Base-by-base conservation (phyloP, 1,140 invertebrate species). In the Batillaria attramentaria region DNA sequence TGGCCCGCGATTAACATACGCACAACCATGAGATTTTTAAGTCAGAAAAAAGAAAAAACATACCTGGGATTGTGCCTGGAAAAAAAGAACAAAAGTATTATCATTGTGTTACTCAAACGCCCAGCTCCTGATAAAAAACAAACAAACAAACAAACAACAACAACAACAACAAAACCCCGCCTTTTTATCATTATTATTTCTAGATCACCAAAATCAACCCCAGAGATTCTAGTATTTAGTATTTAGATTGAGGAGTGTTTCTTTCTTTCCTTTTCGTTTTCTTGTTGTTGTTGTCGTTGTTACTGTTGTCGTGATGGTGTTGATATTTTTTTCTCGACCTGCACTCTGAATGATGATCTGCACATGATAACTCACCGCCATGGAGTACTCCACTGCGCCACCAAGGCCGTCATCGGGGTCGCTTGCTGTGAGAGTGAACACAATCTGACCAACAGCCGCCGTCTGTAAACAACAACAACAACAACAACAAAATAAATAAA, bases 31-130 rank as follows among this genome's bases (percentile, higher is more conserved):
- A 68, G 66, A 68, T 35, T 41, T 35, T 41, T 18, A 68, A 4
- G 39, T 31, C 33, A 13, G 39, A 6, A 66, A 13, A 66, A n/a
- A 31, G 6, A 60, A 72, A 72, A 10, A 39, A 41, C 10, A 2
- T 43, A 76, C 74, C 74, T 76, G 74, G 6, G 74, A 54, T 66
- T 76, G 37, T 41, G 74, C n/a, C 79, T 81, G 79, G 46, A 73
- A 79, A 39, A 41, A 35, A 74, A 39, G 39, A 54, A 60, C 18
- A 39, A 72, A 46, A 37, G n/a, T 10, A 70, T 62, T n/a, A 16
- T 50, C 46, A 50, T 50, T n/a, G n/a, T n/a, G n/a, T n/a, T n/a
- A 50, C 46, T 50, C 24, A 50, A 50, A 24, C 46, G n/a, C n/a
- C n/a, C n/a, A n/a, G n/a, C n/a, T n/a, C n/a, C n/a, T n/a, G n/a